Evolutionary conservation across 2,888 invertebrate species (phyloP), one percentile per base, ranked within the genome.

Genomic region (Melinaea marsaeus): DNA sequence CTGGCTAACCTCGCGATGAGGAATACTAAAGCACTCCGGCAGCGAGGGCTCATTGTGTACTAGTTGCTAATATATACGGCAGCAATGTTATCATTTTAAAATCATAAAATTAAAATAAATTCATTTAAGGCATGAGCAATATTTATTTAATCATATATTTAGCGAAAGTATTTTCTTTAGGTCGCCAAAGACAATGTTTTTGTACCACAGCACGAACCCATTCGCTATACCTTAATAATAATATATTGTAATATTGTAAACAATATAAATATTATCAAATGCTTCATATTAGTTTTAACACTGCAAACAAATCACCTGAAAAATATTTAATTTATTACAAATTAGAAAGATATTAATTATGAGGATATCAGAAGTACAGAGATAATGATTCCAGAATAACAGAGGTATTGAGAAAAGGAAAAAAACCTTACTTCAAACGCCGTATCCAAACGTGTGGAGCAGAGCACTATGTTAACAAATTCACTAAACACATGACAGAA

Each of bases 401-500:
- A 22, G 22, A 22, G 22, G 22, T 22, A 22, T 22, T 22, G 22
- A 22, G 22, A 22, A 37, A 6, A 7, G 7, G 6, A 9, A 0
- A 42, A 42, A 42, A 60, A 48, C 58, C 88, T 86, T 78, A 90
- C 90, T 86, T 74, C 89, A 80, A 74, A 80, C 77, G 62, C 88
- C 89, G 75, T 89, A 90, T 66, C 89, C 90, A 74, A 88, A 85
- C 69, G 86, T 86, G 72, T 90, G 90, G 65, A 90, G 85, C 75
- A 88, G 81, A 71, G 76, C 57, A 77, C 78, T 68, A 90, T 90
- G 76, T 79, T 84, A 68, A 74, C 79, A 66, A 88, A 51, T 32
- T 51, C 90, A 79, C 86, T 85, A 69, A 86, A 86, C 46, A 88
- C 86, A 72, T 89, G 90, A 72, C 84, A 86, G 71, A 83, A 85